Evolutionary conservation across 2,797 vertebrate genomes (phyloP).

Genomic region (Pipistrellus nathusii): DNA sequence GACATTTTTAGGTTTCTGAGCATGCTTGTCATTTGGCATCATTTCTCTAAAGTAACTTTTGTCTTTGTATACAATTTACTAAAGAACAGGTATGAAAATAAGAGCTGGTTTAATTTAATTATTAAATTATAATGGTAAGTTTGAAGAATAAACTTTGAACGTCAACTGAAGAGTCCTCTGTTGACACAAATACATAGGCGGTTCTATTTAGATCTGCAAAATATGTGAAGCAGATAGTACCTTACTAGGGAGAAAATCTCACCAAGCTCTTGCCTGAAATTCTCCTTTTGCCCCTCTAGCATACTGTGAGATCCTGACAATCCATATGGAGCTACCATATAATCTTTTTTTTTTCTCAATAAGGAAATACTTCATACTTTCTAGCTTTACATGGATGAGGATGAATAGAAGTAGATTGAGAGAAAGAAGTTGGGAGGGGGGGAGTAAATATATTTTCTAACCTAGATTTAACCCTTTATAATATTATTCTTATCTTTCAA

Average conservation of each 20-base stretch:
- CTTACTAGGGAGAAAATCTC: neutral
- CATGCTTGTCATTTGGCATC: neutral
- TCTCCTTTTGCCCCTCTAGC: neutral
- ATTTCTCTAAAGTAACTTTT: neutral
- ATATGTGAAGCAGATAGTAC: neutral
- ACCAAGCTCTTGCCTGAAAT: neutral
- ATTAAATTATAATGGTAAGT: neutral
- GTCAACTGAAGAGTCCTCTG: neutral
- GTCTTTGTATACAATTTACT: neutral
- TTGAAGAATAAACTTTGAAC: neutral
- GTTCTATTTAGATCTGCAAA: neutral
- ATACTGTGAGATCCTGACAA: neutral
- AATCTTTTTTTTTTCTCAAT: neutral
- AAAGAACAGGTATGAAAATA: neutral
- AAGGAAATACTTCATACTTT: neutral
- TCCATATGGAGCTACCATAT: neutral
- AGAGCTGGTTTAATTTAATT: neutral
- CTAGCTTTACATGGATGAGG: neutral
- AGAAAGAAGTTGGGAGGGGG: neutral
- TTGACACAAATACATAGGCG: neutral
- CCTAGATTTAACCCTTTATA: conserved; percentile 28
- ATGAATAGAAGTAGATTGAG: neutral
- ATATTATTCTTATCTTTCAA: neutral
- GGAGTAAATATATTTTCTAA: neutral
- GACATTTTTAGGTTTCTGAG: neutral